Evolutionary conservation across 2,113 vertebrate species (phyloP).

Genomic region (Ctenodactylus gundi): DNA sequence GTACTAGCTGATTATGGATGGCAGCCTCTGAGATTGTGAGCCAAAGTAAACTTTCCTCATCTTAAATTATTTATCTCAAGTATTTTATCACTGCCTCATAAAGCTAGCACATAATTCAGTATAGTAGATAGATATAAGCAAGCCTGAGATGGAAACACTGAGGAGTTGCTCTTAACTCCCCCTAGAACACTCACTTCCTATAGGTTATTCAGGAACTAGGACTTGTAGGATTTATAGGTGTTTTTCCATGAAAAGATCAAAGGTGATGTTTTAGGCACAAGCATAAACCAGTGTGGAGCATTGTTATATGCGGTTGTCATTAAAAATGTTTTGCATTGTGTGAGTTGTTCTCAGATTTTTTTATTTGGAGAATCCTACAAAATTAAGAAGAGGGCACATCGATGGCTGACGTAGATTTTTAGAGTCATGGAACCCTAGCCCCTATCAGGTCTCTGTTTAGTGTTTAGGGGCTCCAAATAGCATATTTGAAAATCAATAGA

Average conservation of each 20-base stretch:
- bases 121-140: neutral
- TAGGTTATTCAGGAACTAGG: neutral
- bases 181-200: neutral
- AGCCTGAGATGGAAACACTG: neutral
- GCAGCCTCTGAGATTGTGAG: neutral
- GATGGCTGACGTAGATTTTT: neutral
- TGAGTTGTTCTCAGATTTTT: neutral
- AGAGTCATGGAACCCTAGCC: neutral
- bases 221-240: neutral
- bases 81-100: neutral
- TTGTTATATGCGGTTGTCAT: neutral
- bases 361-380: neutral
- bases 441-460: neutral
- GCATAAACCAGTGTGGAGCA: neutral
- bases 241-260: neutral
- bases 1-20: neutral
- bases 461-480: neutral
- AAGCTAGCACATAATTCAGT: neutral
- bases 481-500: neutral
- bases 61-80: neutral
- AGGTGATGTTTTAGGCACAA: constrained; percentile 4
- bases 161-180: neutral
- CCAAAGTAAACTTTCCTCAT: neutral
- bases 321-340: neutral
- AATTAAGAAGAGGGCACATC: neutral